phyloP scores from a whole-genome alignment of 2,888 invertebrate genomes.

The Leptinotarsa juncta region DNA sequence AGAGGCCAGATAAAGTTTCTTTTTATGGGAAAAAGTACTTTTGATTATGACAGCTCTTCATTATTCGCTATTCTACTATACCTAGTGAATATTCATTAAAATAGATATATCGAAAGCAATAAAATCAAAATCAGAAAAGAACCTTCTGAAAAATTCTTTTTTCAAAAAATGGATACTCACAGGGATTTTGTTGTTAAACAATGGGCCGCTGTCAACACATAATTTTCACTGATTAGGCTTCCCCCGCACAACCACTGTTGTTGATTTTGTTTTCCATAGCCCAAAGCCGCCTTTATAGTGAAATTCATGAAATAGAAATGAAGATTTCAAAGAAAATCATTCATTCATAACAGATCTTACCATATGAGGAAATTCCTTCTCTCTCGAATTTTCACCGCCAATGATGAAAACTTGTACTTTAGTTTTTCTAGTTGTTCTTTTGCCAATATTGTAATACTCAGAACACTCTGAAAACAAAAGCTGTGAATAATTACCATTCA shows the following conservation, averaged over 20 bases:
- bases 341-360: slow-evolving; percentile 40
- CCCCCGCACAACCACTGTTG: slow-evolving; percentile 75
- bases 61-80: too few species aligned
- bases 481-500: background rate
- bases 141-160: background rate
- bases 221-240: slow-evolving; percentile 72
- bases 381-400: slow-evolving; percentile 52
- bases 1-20: too few species aligned
- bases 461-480: slow-evolving; percentile 48
- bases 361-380: slow-evolving; percentile 63
- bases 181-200: slow-evolving; percentile 63
- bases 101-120: too few species aligned
- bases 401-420: slow-evolving; percentile 48
- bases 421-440: slow-evolving; percentile 29
- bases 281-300: slow-evolving; percentile 56
- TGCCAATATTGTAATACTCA: slow-evolving; percentile 44
- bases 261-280: slow-evolving; percentile 53
- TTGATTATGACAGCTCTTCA: too few species aligned
- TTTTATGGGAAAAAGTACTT: too few species aligned
- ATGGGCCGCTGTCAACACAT: slow-evolving; percentile 78
- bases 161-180: slow-evolving; percentile 48
- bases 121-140: too few species aligned
- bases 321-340: background rate
- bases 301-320: background rate
- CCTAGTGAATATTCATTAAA: too few species aligned